phyloP scores from a whole-genome alignment of 1,140 invertebrate genomes.

The Thrips palmi region DNA sequence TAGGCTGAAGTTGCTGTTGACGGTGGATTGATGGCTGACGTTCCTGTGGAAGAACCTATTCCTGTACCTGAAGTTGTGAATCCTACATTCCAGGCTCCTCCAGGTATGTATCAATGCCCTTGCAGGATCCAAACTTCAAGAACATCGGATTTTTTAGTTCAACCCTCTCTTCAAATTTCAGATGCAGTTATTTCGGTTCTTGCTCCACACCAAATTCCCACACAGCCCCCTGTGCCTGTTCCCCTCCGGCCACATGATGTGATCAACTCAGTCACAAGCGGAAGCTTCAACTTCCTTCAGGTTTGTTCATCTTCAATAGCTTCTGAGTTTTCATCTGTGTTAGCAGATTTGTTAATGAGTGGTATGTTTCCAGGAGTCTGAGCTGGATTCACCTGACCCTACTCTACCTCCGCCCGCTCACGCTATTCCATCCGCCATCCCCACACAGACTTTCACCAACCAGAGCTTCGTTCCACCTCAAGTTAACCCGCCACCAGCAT shows the following conservation, averaged over 20 bases:
- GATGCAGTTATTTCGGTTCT: background rate
- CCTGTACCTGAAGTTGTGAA: constrained; percentile 3
- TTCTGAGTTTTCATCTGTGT: constrained; percentile 19
- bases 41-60: constrained; percentile 7
- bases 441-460: constrained; percentile 60
- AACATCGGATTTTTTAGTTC: background rate
- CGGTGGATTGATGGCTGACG: constrained; percentile 16
- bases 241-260: constrained; percentile 19
- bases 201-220: constrained; percentile 19
- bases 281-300: constrained; percentile 20
- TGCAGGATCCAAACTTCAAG: background rate
- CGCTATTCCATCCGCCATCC: constrained; percentile 26
- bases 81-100: too few species aligned
- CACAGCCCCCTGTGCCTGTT: constrained; percentile 22
- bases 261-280: constrained; percentile 2
- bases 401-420: constrained; percentile 19
- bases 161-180: too few species aligned
- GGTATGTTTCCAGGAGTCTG: constrained; percentile 21
- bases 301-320: constrained; percentile 23
- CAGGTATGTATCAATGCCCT: background rate
- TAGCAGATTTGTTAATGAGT: too few species aligned
- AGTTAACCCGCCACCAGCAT: background rate
- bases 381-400: constrained; percentile 21
- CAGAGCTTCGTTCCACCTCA: constrained; percentile 32
- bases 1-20: constrained; percentile 16